phyloP scores from a whole-genome alignment of 2,888 invertebrate species.

The Pasiphila rectangulata region DNA sequence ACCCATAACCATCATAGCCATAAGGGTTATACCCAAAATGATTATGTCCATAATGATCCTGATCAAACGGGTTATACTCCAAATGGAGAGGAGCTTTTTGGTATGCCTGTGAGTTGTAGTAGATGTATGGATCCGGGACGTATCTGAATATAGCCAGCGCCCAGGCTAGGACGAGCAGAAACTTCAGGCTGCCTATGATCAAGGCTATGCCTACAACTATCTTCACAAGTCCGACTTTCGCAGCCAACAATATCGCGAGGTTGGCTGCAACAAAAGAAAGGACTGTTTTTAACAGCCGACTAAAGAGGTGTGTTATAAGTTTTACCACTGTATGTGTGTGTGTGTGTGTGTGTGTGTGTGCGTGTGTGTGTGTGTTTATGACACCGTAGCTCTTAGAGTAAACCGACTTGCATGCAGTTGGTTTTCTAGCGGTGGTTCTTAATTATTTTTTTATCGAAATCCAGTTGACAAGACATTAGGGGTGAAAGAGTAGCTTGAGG shows the following conservation, averaged over 20 bases:
- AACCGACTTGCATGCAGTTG: not conserved
- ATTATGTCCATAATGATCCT: constrained; percentile 25
- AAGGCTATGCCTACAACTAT: constrained; percentile 59
- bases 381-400: not conserved
- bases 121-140: constrained; percentile 57
- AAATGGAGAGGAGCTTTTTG: constrained; percentile 24
- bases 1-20: not conserved
- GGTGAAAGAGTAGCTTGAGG: too few relatives aligned
- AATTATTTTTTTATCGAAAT: too few relatives aligned
- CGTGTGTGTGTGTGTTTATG: too few relatives aligned
- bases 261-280: constrained; percentile 70
- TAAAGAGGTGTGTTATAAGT: too few relatives aligned
- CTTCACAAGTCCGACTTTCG: constrained; percentile 66
- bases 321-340: too few relatives aligned
- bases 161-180: constrained; percentile 64
- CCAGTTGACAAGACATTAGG: too few relatives aligned
- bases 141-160: constrained; percentile 57
- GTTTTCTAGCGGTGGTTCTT: too few relatives aligned
- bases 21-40: constrained; percentile 1
- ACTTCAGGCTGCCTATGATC: constrained; percentile 54
- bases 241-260: constrained; percentile 59
- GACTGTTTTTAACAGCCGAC: constrained; percentile 6
- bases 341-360: too few relatives aligned
- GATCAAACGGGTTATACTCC: constrained; percentile 27
- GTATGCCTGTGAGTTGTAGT: constrained; percentile 38